Evolutionary conservation across 2,888 invertebrate genomes (phyloP), one percentile per base, ranked within the genome.

Genomic region (Xanthia icteritia): DNA sequence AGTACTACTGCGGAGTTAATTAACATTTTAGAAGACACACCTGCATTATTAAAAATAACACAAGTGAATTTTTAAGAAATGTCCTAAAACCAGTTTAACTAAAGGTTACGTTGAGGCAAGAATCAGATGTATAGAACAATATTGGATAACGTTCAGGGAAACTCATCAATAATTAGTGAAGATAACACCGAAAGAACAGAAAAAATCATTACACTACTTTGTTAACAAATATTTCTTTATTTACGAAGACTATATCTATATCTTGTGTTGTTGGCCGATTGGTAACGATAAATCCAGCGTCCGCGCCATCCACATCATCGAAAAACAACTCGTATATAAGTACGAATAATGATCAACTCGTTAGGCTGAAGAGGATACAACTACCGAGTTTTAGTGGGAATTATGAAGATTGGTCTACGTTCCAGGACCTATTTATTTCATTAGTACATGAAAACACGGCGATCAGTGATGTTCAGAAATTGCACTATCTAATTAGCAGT

Each of bases 381-480:
- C 2, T 82, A 54, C 83, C 82, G 11, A 70, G 31, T 5, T 84
- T 86, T 63, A 58, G 67, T 23, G 51, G 51, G 20, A 51, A 51
- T 51, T 51, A 51, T 20, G 51, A 51, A 20, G 51, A 51, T 20
- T 51, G 51, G 51, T 20, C 51, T 20, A 51, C 51, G 1, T 51
- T 51, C 20, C 20, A 51, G 20, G 51, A 51, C 51, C 2, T 51
- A 51, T 51, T 51, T 20, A 20, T 51, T 20, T 51, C 20, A 20
- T 51, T 51, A 51, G 51, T 51, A 20, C 51, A 51, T 51, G 51
- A 51, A 51, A 51, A 51, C 51, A 51, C 51, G 20, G 20, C 20
- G 51, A 51, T 51, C 6, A 51, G 51, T 51, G 51, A 51, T 8
- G 51, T 51, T 20, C 51, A 51, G 20, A 20, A 51, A 8, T 51